Percentiles rank a stretch among this genome's conserved stretches.
These are phyloP conservation scores for Noctuana brunneofusca DNA, from an alignment of 2,888 invertebrate species.

Conservation along the genomic window DNA sequence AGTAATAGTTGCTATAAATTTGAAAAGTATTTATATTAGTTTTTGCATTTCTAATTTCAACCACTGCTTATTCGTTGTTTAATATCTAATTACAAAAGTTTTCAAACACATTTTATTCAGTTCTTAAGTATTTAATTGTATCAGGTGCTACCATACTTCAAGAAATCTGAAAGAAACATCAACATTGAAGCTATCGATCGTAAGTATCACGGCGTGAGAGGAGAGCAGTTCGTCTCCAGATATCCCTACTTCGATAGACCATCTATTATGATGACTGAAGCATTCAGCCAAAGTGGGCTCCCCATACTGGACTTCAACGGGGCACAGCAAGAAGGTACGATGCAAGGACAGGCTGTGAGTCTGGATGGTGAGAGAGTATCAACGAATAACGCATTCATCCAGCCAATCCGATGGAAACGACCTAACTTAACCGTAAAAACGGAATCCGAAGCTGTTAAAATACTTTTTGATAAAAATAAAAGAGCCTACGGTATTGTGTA, in stretches of 20 bases:
- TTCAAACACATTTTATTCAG: not conserved
- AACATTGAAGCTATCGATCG: constrained; percentile 73
- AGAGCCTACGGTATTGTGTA: constrained; percentile 61
- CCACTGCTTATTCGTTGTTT: not conserved
- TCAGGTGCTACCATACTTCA: constrained; percentile 86
- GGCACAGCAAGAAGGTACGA: constrained; percentile 78
- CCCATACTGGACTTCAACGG: constrained; percentile 81
- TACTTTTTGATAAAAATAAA: constrained; percentile 78
- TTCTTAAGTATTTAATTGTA: not conserved
- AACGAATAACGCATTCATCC: constrained; percentile 85
- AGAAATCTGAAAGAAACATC: constrained; percentile 84
- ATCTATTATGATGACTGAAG: constrained; percentile 77
- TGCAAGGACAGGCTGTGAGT: constrained; percentile 81
- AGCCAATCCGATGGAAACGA: constrained; percentile 81
- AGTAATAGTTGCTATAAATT: not conserved
- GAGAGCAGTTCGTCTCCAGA: constrained; percentile 83
- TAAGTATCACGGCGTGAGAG: constrained; percentile 82
- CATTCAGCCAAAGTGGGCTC: constrained; percentile 83
- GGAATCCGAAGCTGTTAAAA: constrained; percentile 76
- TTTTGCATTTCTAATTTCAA: not conserved
- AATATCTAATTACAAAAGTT: not conserved
- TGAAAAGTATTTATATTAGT: not conserved
- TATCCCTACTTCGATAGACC: constrained; percentile 84
- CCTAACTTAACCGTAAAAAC: constrained; percentile 78
- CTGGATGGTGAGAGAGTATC: constrained; percentile 82